Percentiles rank a stretch among this genome's conserved stretches.
Evolutionary conservation across 1,140 invertebrate species (phyloP).

Genomic region (Drosophila pruinosa): DNA sequence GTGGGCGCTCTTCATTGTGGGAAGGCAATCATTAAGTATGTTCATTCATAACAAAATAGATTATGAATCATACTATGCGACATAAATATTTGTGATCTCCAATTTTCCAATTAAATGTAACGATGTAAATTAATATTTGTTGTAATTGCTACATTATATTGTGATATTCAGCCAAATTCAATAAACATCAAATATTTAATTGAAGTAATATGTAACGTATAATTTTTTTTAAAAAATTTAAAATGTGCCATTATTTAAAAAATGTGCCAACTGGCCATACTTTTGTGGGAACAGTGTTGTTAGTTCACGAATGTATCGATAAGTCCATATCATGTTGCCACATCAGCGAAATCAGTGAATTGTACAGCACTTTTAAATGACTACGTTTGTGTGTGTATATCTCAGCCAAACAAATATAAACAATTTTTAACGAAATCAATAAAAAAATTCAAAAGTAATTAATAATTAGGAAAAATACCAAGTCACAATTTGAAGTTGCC

Average conservation of each 20-base stretch:
- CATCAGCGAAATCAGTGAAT: neutral
- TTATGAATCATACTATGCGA: slow-evolving; percentile 23
- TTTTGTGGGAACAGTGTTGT: neutral
- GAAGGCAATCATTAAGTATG: neutral
- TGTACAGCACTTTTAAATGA: slow-evolving; percentile 21
- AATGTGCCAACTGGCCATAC: neutral
- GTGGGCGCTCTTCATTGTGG: slow-evolving; percentile 20
- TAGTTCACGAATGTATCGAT: neutral
- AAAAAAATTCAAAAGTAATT: neutral
- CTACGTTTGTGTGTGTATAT: slow-evolving; percentile 28
- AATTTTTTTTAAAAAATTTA: neutral
- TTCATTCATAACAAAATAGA: slow-evolving; percentile 28
- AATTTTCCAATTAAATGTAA: neutral
- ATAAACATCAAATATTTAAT: neutral
- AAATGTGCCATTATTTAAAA: neutral
- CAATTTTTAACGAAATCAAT: slow-evolving; percentile 2
- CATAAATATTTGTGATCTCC: neutral
- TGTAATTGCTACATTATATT: too few relatives aligned
- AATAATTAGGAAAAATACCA: neutral
- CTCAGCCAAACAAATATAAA: slow-evolving; percentile 30
- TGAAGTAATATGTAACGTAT: neutral
- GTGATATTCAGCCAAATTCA: too few relatives aligned
- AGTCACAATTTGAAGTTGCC: neutral
- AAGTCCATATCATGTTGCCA: slow-evolving; percentile 10
- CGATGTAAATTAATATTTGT: neutral